Base-by-base conservation (phyloP, 2,113 vertebrate genomes). In the Sturnira hondurensis region DNA sequence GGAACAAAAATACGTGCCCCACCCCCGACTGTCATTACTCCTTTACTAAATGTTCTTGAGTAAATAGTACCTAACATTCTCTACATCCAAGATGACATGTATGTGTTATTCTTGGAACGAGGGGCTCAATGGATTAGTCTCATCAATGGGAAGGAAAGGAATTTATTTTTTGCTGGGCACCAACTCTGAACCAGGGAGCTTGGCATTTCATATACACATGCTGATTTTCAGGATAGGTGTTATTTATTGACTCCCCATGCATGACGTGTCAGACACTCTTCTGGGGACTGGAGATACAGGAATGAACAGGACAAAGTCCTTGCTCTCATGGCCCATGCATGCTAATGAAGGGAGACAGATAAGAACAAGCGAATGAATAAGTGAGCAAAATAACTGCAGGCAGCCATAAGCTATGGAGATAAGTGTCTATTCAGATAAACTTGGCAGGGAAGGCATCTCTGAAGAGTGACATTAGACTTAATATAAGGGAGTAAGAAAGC, bases 251-350 rank as follows among this genome's bases (percentile, higher is more conserved):
- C 45, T n/a, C 31, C 22, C 56, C 1, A 24, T n/a, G 47, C 1
- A 20, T 24, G 45, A 47, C 43, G 41, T 41, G 56, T 93, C 81
- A 78, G 45, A n/a, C 24, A 63, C 26, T 94, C 7, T 41, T 54
- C 76, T 33, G 76, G 80, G 28, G 33, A 54, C 47, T 86, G 45
- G 26, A 86, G 61, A 89, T 56, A 58, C 7, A n/a, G 5, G 19
- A 82, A 47, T 54, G 11, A 90, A 87, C 63, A 70, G 92, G 71
- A 47, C 95, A 85, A 93, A 96, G 95, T 94, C 50, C 80, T 65
- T 52, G 54, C 47, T 81, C 20, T 83, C 71, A 68, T 54, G 77
- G 50, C 94, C 94, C 87, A 93, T 85, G 77, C 24, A 76, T 76
- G 61, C 70, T 95, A 86, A 50, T 68, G 50, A 78, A 83, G 47